Evolutionary conservation across 1,140 invertebrate species (phyloP).

Genomic region (Anastrepha ludens): DNA sequence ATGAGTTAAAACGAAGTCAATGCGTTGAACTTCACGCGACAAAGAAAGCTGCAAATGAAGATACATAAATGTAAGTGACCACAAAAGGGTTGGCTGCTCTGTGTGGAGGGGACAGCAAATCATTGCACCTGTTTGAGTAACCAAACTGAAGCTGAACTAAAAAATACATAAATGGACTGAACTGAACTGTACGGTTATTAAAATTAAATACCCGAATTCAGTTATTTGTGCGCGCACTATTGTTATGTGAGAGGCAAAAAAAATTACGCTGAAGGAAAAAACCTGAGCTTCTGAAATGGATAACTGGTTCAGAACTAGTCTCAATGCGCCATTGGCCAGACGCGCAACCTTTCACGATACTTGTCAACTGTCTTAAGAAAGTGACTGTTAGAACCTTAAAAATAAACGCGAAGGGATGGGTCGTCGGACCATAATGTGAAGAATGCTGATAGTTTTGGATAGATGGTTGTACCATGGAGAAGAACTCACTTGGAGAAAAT

Average conservation of each 20-base stretch:
- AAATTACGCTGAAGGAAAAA: background rate
- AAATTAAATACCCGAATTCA: slow-evolving; percentile 20
- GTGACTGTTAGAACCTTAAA: too few species aligned
- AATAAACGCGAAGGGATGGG: too few species aligned
- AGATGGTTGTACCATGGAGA: too few species aligned
- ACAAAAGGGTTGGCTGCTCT: background rate
- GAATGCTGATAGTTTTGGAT: too few species aligned
- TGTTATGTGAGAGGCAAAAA: background rate
- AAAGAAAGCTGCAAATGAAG: slow-evolving; percentile 18
- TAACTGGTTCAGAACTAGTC: too few species aligned
- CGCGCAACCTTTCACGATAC: too few species aligned
- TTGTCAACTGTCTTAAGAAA: too few species aligned
- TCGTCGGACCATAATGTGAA: too few species aligned
- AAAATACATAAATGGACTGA: background rate
- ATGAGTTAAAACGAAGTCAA: background rate
- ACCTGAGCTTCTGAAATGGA: too few species aligned
- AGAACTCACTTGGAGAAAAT: too few species aligned
- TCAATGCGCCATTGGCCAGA: too few species aligned
- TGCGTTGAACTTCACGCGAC: background rate
- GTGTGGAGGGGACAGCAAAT: background rate
- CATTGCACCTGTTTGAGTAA: slow-evolving; percentile 55
- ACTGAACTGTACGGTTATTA: slow-evolving; percentile 56
- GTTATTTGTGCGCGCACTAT: background rate
- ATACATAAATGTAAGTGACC: slow-evolving; percentile 5
- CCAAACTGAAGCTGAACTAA: slow-evolving; percentile 4